phyloP scores from a whole-genome alignment of 2,888 invertebrate genomes.

The Ptilodon capucinus region DNA sequence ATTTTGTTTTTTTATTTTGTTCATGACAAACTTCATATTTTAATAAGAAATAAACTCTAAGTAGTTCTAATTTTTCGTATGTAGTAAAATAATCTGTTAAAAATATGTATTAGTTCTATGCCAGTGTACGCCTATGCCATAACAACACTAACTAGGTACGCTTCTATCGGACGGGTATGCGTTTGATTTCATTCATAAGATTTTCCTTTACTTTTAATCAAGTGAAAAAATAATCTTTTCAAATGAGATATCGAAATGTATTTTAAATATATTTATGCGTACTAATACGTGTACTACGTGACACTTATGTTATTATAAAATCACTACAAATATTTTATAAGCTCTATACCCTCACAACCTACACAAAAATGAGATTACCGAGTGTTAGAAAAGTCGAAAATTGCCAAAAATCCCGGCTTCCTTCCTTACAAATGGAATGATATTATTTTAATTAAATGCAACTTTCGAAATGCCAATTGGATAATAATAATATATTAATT shows the following conservation, averaged over 20 bases:
- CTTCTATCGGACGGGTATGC: conserved; percentile 43
- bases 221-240: conserved; percentile 60
- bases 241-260: conserved; percentile 57
- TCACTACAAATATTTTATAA: conserved; percentile 42
- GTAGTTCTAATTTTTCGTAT: not conserved
- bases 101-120: too few relatives aligned
- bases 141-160: conserved; percentile 10
- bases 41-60: too few relatives aligned
- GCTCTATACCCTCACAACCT: conserved; percentile 62
- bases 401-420: conserved; percentile 67
- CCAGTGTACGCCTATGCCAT: conserved; percentile 25
- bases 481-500: not conserved
- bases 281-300: conserved; percentile 11
- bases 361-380: conserved; percentile 71
- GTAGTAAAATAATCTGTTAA: conserved; percentile 9
- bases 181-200: conserved; percentile 22
- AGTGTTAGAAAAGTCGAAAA: conserved; percentile 38
- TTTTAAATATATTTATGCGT: conserved; percentile 30
- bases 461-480: conserved; percentile 20
- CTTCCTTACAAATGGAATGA: conserved; percentile 53
- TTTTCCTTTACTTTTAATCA: conserved; percentile 37
- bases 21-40: not conserved
- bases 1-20: not conserved
- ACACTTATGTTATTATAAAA: conserved; percentile 14
- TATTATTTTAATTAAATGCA: conserved; percentile 49